phyloP scores from a whole-genome alignment of 1,140 invertebrate species.

The Epicauta chinensis region DNA sequence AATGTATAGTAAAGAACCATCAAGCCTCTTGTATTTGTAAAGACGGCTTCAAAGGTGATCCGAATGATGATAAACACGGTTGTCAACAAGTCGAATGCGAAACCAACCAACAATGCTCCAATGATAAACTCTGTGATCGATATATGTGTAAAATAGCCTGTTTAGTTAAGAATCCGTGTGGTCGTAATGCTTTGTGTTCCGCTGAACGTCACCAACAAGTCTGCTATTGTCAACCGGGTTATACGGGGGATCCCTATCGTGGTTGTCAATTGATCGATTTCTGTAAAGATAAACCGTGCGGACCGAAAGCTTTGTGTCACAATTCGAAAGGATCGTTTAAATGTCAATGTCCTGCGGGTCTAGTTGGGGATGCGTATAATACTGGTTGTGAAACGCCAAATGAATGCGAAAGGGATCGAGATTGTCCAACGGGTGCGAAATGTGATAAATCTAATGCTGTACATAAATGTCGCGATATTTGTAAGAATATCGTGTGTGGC shows the following conservation, averaged over 20 bases:
- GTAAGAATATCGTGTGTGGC: constrained; percentile 67
- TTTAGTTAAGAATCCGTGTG: constrained; percentile 70
- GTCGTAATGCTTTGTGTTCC: constrained; percentile 75
- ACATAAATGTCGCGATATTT: constrained; percentile 54
- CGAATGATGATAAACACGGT: constrained; percentile 60
- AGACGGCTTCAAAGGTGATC: constrained; percentile 70
- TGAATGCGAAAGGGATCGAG: constrained; percentile 68
- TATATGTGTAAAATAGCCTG: constrained; percentile 81
- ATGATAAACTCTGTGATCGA: constrained; percentile 73
- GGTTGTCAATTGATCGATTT: constrained; percentile 73
- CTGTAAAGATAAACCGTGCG: constrained; percentile 72
- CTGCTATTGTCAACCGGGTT: constrained; percentile 81
- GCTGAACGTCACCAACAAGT: constrained; percentile 66
- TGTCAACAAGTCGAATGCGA: constrained; percentile 74
- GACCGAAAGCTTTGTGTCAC: constrained; percentile 72
- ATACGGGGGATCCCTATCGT: constrained; percentile 65
- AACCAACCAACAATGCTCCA: constrained; percentile 63
- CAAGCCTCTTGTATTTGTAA: constrained; percentile 69
- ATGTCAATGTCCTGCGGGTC: constrained; percentile 69
- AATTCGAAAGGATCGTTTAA: constrained; percentile 76
- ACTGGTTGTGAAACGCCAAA: constrained; percentile 70
- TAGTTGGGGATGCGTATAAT: constrained; percentile 75
- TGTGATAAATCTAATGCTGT: constrained; percentile 47
- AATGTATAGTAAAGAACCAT: constrained; percentile 65
- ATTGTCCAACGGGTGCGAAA: constrained; percentile 70